phyloP scores from a whole-genome alignment of 2,113 vertebrate species.

The Manacus vitellinus region DNA sequence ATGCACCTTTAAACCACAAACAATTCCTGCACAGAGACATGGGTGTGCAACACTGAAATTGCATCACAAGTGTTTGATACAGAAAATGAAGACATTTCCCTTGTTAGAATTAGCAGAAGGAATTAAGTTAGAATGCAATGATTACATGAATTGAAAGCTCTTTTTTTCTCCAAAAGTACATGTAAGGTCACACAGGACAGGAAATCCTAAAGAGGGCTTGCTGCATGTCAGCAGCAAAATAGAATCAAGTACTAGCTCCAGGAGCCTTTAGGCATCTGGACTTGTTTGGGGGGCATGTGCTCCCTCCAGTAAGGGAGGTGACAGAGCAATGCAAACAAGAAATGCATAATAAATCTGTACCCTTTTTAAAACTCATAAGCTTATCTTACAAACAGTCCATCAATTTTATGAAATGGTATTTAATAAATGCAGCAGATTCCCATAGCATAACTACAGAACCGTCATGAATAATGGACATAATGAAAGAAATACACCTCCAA shows the following conservation, averaged over 20 bases:
- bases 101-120: background rate
- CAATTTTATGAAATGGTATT: slow-evolving; percentile 57
- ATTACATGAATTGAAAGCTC: background rate
- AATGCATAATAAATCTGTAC: background rate
- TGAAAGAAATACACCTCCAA: slow-evolving; percentile 60
- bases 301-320: background rate
- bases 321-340: background rate
- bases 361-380: slow-evolving; percentile 4
- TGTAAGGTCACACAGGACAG: background rate
- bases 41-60: background rate
- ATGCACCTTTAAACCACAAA: background rate
- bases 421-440: slow-evolving; percentile 66
- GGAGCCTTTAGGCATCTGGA: background rate
- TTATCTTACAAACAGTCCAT: slow-evolving; percentile 40
- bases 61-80: background rate
- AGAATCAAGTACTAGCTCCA: background rate
- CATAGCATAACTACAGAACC: slow-evolving; percentile 39
- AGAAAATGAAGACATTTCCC: background rate
- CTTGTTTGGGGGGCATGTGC: background rate
- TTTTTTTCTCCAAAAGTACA: background rate
- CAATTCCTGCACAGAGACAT: background rate
- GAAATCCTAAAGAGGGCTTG: background rate
- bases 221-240: background rate
- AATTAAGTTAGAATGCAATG: background rate
- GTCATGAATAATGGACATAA: slow-evolving; percentile 41